Evolutionary conservation across 2,888 invertebrate species (phyloP).

Genomic region (Acleris emargana): DNA sequence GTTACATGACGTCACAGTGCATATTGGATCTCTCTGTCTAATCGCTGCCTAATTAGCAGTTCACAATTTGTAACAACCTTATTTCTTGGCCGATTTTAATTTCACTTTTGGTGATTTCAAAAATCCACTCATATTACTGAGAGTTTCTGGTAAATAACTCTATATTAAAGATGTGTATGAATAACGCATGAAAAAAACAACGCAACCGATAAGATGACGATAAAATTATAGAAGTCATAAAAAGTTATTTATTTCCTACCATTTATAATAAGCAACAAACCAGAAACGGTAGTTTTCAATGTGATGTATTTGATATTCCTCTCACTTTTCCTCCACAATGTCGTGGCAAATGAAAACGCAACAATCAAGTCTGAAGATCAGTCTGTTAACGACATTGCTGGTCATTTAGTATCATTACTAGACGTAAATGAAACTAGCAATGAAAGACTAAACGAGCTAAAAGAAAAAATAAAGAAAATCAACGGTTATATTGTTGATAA

Average conservation of each 20-base stretch:
- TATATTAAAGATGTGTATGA: constrained; percentile 2
- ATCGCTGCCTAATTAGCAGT: no score
- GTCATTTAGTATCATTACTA: constrained; percentile 45
- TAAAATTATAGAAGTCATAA: constrained; percentile 42
- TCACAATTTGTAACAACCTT: no score
- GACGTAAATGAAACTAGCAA: constrained; percentile 39
- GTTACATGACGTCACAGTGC: no score
- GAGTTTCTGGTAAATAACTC: background rate
- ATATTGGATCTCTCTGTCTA: no score
- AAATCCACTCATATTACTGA: no score
- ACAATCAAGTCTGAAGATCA: constrained; percentile 31
- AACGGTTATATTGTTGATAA: constrained; percentile 58
- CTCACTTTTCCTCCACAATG: constrained; percentile 33
- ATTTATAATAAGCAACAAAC: constrained; percentile 33
- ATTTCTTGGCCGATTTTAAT: no score
- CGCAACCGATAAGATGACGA: constrained; percentile 22
- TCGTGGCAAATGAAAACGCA: constrained; percentile 11
- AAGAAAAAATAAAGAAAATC: constrained; percentile 58
- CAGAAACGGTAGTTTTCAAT: constrained; percentile 7
- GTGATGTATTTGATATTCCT: constrained; percentile 18
- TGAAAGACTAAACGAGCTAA: constrained; percentile 56
- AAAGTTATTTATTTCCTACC: constrained; percentile 33
- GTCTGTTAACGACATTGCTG: constrained; percentile 47
- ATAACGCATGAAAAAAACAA: constrained; percentile 27
- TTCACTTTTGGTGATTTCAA: no score